Conservation (phyloP, 35 echinoderm and acorn worm species). For the Heliocidaris erythrogramma region DNA sequence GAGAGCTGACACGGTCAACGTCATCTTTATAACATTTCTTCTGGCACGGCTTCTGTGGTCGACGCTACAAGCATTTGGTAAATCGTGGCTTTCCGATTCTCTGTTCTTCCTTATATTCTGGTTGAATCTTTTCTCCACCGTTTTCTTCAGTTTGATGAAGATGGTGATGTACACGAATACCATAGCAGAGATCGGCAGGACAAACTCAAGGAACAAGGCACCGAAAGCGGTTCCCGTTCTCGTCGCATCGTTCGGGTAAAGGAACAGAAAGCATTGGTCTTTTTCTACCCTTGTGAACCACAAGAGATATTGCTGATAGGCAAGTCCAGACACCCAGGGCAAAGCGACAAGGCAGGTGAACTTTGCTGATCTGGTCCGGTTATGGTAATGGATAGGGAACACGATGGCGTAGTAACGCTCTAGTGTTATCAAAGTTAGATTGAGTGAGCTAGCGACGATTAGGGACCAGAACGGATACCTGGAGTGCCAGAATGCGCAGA, state of each 20-base stretch:
- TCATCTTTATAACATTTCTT: conserved; percentile 68
- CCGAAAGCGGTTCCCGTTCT: conserved; percentile 29
- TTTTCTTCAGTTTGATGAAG: conserved; percentile 1
- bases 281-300: conserved; percentile 38
- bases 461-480: conserved; percentile 70
- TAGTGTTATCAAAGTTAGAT: conserved; percentile 63
- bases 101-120: not conserved
- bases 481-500: conserved; percentile 71
- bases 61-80: not conserved
- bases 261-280: not conserved
- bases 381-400: conserved; percentile 56
- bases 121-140: not conserved
- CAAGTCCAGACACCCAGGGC: conserved; percentile 34
- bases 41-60: not conserved
- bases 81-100: not conserved
- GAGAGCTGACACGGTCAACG: conserved; percentile 54
- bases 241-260: not conserved
- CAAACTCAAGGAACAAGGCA: conserved; percentile 21
- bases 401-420: conserved; percentile 77
- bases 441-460: conserved; percentile 59
- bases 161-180: conserved; percentile 63
- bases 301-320: conserved; percentile 36
- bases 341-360: not conserved
- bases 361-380: not conserved
- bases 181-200: conserved; percentile 59